phyloP scores from a whole-genome alignment of 2,888 invertebrate genomes.

The Lydus trimaculatus region DNA sequence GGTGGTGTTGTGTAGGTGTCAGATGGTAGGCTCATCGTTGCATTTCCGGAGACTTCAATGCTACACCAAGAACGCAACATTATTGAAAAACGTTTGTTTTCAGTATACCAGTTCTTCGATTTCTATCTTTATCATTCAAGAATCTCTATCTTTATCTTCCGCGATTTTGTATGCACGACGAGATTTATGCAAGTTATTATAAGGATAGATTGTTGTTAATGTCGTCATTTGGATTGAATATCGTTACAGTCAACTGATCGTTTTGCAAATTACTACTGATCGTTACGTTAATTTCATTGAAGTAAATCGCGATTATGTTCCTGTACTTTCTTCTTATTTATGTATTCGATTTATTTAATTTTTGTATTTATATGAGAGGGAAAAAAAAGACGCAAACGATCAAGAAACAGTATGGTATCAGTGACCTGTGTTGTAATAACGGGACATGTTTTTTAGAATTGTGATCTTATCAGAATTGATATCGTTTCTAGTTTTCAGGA shows the following conservation, averaged over 20 bases:
- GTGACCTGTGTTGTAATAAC: constrained; percentile 3
- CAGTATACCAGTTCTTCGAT: constrained; percentile 23
- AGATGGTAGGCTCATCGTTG: not conserved
- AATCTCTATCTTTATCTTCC: constrained; percentile 7
- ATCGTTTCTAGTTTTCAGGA: not conserved
- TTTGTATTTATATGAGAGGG: not conserved
- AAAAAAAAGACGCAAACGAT: not conserved
- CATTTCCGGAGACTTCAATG: not conserved
- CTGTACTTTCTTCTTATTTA: not conserved
- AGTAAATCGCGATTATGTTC: not conserved
- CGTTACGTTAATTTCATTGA: constrained; percentile 15
- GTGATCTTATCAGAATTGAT: not conserved
- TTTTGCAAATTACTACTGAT: constrained; percentile 36
- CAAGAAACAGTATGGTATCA: not conserved
- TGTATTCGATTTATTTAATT: not conserved
- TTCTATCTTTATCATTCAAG: constrained; percentile 38
- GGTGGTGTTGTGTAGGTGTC: not conserved
- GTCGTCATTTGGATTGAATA: constrained; percentile 47
- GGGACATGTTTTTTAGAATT: not conserved
- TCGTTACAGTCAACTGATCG: constrained; percentile 33
- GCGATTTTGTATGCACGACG: constrained; percentile 49
- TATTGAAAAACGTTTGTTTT: not conserved
- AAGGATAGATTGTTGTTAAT: constrained; percentile 47
- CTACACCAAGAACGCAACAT: not conserved
- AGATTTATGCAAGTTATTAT: constrained; percentile 50